Evolutionary conservation across 2,113 vertebrate species (phyloP), one percentile per base, ranked within the genome.

Genomic region (Danionella cerebrum): DNA sequence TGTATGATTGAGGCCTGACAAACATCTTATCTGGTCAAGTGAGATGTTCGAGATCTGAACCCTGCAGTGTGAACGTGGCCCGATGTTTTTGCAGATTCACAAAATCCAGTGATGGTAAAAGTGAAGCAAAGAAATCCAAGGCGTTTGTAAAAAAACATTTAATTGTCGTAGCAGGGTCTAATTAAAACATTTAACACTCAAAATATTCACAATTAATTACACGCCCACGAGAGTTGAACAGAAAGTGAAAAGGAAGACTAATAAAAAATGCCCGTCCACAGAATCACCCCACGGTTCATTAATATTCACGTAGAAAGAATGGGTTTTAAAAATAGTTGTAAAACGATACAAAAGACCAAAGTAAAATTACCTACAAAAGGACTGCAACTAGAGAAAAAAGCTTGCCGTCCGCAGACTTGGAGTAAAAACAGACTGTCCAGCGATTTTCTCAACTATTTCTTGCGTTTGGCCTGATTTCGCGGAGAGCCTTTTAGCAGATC

Each of bases 401-500:
- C 53, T 55, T 21, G 16, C 50, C 22, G 53, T 45, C 21, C 38
- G 68, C 24, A 58, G 22, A 19, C 67, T 31, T 13, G 48, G 52
- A 47, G 62, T 44, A 50, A 54, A 35, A 29, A 16, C 9, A 35
- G 7, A 51, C 1, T 2, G 19, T 50, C 38, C 16, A 29, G 1
- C 29, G 1, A 54, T 76, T n/a, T n/a, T n/a, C n/a, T n/a, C n/a
- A n/a, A n/a, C n/a, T 39, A 76, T 76, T 89, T 93, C 84, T 89
- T 95, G 66, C 78, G 89, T 84, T 87, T 95, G 1, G 87, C 88
- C 81, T 94, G 89, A 87, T 81, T 97, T 76, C 95, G 88, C 9
- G 95, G 96, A 1, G 94, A 97, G 69, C 93, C 85, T 86, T 94
- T 98, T 38, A 98, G 83, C 63, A 96, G 78, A 35, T 78, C 93